Evolutionary conservation across 2,113 vertebrate genomes (phyloP).

Genomic region (Hiodon alosoides): DNA sequence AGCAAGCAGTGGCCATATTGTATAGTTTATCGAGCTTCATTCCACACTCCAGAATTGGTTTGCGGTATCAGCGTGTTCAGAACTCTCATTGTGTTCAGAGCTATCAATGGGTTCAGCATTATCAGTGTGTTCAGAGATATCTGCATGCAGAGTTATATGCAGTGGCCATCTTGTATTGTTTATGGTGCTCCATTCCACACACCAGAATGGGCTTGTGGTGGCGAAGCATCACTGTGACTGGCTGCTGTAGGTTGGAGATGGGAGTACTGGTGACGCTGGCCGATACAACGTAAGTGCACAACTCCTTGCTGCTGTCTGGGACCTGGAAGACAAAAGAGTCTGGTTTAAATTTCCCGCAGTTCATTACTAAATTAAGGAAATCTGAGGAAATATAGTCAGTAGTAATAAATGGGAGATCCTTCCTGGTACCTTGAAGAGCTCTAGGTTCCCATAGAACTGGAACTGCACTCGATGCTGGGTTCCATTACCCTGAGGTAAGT

Average conservation of each 20-base stretch:
- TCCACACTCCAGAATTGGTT: too few species aligned
- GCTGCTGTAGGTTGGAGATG: conserved; percentile 66
- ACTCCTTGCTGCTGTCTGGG: conserved; percentile 19
- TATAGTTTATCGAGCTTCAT: too few species aligned
- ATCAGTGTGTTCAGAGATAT: too few species aligned
- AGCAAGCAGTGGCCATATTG: too few species aligned
- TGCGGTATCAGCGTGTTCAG: too few species aligned
- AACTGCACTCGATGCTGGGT: conserved; percentile 69
- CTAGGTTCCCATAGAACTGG: conserved; percentile 71
- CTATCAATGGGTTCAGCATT: too few species aligned
- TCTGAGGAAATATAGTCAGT: neutral
- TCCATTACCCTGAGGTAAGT: conserved; percentile 42
- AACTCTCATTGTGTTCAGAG: too few species aligned
- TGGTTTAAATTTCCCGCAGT: too few species aligned
- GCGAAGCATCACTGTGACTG: conserved; percentile 66
- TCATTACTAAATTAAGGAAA: neutral
- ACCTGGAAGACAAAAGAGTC: conserved; percentile 50
- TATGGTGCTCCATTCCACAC: conserved; percentile 21
- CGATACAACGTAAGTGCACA: conserved; percentile 79
- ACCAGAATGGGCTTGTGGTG: conserved; percentile 66
- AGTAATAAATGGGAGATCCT: too few species aligned
- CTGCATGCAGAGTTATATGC: too few species aligned
- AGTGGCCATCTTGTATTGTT: too few species aligned
- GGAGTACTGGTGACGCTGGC: conserved; percentile 71
- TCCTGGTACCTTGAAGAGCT: conserved; percentile 68